These are phyloP conservation scores for Drosophila barbarae DNA, from an alignment of 2,888 invertebrate genomes.

Conservation along the genomic window DNA sequence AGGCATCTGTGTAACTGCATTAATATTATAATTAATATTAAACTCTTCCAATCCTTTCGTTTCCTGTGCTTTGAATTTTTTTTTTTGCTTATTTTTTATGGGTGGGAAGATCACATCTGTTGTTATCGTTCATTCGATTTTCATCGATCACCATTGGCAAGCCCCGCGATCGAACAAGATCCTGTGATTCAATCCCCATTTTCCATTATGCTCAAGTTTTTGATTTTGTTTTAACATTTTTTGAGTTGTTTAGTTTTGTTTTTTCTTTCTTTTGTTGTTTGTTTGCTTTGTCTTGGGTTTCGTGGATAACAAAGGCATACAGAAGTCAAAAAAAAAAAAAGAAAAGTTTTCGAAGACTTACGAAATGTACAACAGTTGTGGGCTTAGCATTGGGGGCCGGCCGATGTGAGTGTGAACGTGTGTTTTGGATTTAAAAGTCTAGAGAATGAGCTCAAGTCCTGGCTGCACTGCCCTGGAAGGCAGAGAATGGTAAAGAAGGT, in stretches of 20 bases:
- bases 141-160: constrained; percentile 11
- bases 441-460: constrained; percentile 25
- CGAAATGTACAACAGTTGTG: constrained; percentile 29
- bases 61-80: constrained; percentile 4
- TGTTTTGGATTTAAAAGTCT: constrained; percentile 11
- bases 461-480: constrained; percentile 14
- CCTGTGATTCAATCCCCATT: background rate
- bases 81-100: background rate
- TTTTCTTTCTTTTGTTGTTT: constrained; percentile 1
- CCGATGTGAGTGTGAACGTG: constrained; percentile 26
- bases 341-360: constrained; percentile 15
- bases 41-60: constrained; percentile 2
- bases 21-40: constrained; percentile 25
- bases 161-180: constrained; percentile 18
- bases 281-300: constrained; percentile 3
- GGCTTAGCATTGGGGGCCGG: constrained; percentile 14
- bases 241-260: background rate
- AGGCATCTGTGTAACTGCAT: constrained; percentile 34
- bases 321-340: constrained; percentile 22
- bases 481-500: constrained; percentile 6
- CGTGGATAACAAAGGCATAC: constrained; percentile 28
- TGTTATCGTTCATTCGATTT: constrained; percentile 3
- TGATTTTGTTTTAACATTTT: constrained; percentile 1
- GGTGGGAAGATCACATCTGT: constrained; percentile 11
- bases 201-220: constrained; percentile 5